Conservation (phyloP, 2,113 vertebrate genomes). For the Anas platyrhynchos region DNA sequence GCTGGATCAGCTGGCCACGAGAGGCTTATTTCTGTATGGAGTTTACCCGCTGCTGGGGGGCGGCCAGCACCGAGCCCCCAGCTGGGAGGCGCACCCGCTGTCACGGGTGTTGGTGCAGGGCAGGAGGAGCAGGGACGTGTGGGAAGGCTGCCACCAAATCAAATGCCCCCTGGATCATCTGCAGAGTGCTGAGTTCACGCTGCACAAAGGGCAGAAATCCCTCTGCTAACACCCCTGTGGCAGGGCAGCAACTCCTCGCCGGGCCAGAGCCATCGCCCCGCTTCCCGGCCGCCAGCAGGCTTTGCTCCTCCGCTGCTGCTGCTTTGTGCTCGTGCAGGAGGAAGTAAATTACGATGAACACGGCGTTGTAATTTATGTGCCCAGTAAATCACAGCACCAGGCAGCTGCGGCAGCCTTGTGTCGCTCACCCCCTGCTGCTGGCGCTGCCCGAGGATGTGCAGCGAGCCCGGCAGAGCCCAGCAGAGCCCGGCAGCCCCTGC, state of each 20-base stretch:
- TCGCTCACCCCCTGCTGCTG: background rate
- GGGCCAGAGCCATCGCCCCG: background rate
- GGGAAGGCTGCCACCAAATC: background rate
- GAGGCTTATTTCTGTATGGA: background rate
- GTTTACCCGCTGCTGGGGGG: background rate
- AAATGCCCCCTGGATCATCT: background rate
- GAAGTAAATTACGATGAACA: conserved; percentile 54
- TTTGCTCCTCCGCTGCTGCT: background rate
- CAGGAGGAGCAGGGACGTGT: rapidly evolving
- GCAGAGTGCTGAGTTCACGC: background rate
- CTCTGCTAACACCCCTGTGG: background rate
- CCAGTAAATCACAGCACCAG: conserved; percentile 26
- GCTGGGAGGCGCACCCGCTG: rapidly evolving
- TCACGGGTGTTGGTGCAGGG: rapidly evolving
- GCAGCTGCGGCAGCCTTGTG: conserved; percentile 21
- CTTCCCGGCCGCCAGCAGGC: conserved; percentile 18
- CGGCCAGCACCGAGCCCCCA: background rate
- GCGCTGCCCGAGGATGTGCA: background rate
- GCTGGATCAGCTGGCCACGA: background rate
- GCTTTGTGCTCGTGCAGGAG: conserved; percentile 7
- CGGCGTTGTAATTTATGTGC: conserved; percentile 30
- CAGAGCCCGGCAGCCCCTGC: background rate
- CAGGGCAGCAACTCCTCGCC: background rate
- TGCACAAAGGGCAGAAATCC: conserved; percentile 37
- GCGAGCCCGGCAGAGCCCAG: background rate